phyloP scores from a whole-genome alignment of 2,888 invertebrate genomes.

The Chymomyza procnemis region DNA sequence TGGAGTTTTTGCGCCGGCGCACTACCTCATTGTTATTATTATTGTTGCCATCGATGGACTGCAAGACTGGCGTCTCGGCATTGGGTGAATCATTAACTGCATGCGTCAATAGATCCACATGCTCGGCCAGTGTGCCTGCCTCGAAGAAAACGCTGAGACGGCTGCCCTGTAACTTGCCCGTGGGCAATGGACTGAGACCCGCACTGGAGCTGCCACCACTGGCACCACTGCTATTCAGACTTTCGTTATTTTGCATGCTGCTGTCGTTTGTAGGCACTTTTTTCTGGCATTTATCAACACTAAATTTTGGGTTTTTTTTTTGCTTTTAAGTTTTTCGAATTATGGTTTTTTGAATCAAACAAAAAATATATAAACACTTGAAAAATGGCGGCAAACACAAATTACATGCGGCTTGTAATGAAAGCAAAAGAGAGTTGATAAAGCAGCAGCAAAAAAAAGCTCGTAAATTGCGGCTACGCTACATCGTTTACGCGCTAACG shows the following conservation, averaged over 20 bases:
- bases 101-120: constrained; percentile 21
- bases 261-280: background rate
- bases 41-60: constrained; percentile 5
- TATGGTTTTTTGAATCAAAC: background rate
- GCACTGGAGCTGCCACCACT: background rate
- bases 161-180: background rate
- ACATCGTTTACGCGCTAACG: background rate
- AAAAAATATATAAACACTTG: background rate
- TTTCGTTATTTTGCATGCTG: background rate
- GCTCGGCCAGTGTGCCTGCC: constrained; percentile 4
- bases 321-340: background rate
- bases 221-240: background rate
- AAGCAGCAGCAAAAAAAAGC: background rate
- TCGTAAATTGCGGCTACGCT: constrained; percentile 3
- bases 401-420: background rate
- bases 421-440: background rate
- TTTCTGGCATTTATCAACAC: background rate
- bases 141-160: constrained; percentile 40
- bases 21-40: constrained; percentile 21
- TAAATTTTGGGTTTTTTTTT: background rate
- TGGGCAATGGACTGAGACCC: background rate
- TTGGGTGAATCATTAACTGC: background rate
- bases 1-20: constrained; percentile 30
- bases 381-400: background rate
- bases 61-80: background rate